A percentile compares a stretch with the other conserved stretches of the same genome.
phyloP scores from a whole-genome alignment of 2,888 invertebrate species.

The Melieria omissa region DNA sequence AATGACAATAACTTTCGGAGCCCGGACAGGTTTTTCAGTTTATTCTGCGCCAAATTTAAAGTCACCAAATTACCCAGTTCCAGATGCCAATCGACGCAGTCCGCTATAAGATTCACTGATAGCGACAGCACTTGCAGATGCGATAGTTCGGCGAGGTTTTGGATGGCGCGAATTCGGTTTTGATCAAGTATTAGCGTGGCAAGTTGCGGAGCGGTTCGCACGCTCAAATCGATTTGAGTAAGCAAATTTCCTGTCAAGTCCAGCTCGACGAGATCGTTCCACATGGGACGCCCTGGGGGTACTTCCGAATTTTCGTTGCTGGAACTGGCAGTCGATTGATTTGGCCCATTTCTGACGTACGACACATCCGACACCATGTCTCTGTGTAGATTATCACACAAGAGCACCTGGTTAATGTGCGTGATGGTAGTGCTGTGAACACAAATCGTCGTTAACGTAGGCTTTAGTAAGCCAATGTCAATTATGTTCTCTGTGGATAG shows the following conservation, averaged over 20 bases:
- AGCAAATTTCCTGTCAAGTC: conserved; percentile 85
- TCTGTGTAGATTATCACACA: conserved; percentile 88
- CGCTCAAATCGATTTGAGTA: conserved; percentile 81
- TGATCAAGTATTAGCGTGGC: conserved; percentile 79
- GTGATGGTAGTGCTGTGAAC: conserved; percentile 64
- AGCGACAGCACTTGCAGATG: conserved; percentile 81
- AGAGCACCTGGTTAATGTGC: conserved; percentile 78
- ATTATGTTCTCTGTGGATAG: conserved; percentile 77
- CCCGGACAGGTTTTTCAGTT: conserved; percentile 76
- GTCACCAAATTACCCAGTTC: conserved; percentile 89
- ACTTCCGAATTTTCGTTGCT: conserved; percentile 5
- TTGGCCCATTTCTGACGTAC: conserved; percentile 38
- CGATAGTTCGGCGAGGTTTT: conserved; percentile 82
- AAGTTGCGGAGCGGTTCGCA: conserved; percentile 79
- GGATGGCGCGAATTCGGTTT: conserved; percentile 80
- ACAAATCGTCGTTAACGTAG: conserved; percentile 68
- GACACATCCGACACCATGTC: conserved; percentile 41
- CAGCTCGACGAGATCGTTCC: conserved; percentile 76
- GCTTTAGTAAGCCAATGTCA: conserved; percentile 66
- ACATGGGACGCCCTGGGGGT: conserved; percentile 55
- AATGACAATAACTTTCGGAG: conserved; percentile 88
- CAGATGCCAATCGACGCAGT: conserved; percentile 82
- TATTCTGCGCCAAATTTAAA: conserved; percentile 87
- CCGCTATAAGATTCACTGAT: conserved; percentile 80
- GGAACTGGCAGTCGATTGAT: conserved; percentile 6